Evolutionary conservation across 1,140 invertebrate genomes (phyloP).

Genomic region (Brachionus plicatilis): DNA sequence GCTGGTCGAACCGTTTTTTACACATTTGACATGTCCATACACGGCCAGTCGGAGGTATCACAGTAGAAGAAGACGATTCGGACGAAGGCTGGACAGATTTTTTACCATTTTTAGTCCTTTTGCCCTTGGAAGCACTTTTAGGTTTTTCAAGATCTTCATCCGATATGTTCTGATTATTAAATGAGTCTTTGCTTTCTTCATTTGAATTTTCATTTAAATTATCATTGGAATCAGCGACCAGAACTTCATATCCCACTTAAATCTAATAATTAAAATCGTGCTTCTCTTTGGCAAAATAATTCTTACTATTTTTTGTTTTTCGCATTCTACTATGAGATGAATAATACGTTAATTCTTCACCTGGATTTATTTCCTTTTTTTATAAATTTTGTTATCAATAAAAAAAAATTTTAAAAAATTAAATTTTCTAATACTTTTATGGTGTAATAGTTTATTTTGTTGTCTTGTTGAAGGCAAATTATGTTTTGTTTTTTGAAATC

Average conservation of each 20-base stretch:
- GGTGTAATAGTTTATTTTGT: conserved; percentile 42
- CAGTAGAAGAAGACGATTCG: not conserved
- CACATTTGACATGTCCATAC: conserved; percentile 37
- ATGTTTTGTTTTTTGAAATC: conserved; percentile 43
- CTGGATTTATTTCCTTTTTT: conserved; percentile 29
- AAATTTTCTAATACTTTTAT: not conserved
- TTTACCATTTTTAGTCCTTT: not conserved
- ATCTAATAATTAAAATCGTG: not conserved
- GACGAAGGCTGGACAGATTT: not conserved
- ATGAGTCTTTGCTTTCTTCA: conserved; percentile 20
- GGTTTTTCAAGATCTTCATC: not conserved
- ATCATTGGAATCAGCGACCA: not conserved
- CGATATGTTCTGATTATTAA: not conserved
- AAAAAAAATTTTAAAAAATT: not conserved
- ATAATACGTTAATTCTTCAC: conserved; percentile 4
- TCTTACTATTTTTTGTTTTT: not conserved
- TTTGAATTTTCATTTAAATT: not conserved
- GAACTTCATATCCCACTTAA: not conserved
- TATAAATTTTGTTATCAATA: not conserved
- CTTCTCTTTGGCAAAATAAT: not conserved
- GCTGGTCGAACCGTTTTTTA: conserved; percentile 32
- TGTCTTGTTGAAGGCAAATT: conserved; percentile 42
- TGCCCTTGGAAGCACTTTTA: not conserved
- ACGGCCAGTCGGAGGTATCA: not conserved
- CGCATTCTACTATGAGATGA: not conserved